Conservation (phyloP, 1,140 invertebrate genomes). For the Bicyclus anynana region DNA sequence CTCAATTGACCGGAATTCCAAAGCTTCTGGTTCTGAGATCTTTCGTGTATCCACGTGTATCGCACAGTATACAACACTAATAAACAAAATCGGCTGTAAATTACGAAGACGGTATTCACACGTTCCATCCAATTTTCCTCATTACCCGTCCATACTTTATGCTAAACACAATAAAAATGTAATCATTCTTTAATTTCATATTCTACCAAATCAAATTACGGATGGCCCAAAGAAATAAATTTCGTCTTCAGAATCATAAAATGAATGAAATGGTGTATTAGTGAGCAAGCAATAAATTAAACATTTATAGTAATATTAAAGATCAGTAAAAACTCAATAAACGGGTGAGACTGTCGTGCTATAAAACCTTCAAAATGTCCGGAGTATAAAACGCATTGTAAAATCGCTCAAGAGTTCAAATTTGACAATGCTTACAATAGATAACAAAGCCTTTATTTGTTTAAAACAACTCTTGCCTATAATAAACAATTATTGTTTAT, state of each 20-base stretch:
- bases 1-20: constrained; percentile 25
- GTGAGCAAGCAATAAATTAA: constrained; percentile 57
- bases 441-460: constrained; percentile 1
- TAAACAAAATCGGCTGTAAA: constrained; percentile 30
- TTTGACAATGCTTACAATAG: constrained; percentile 10
- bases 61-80: constrained; percentile 16
- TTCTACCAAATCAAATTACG: constrained; percentile 60
- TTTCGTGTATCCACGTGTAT: constrained; percentile 10
- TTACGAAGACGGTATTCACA: constrained; percentile 27
- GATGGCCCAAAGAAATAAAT: constrained; percentile 56
- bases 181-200: constrained; percentile 58
- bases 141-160: constrained; percentile 45
- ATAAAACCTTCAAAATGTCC: constrained; percentile 10
- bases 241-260: constrained; percentile 53
- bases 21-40: constrained; percentile 14
- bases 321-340: constrained; percentile 65
- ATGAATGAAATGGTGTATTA: constrained; percentile 63
- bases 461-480: neutral
- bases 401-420: constrained; percentile 10
- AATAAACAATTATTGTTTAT: neutral
- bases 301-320: constrained; percentile 68
- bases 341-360: constrained; percentile 38
- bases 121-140: constrained; percentile 27
- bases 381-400: constrained; percentile 35
- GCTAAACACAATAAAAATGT: constrained; percentile 54